phyloP scores from a whole-genome alignment of 2,888 invertebrate genomes.

The Cryptocephalus primarius region DNA sequence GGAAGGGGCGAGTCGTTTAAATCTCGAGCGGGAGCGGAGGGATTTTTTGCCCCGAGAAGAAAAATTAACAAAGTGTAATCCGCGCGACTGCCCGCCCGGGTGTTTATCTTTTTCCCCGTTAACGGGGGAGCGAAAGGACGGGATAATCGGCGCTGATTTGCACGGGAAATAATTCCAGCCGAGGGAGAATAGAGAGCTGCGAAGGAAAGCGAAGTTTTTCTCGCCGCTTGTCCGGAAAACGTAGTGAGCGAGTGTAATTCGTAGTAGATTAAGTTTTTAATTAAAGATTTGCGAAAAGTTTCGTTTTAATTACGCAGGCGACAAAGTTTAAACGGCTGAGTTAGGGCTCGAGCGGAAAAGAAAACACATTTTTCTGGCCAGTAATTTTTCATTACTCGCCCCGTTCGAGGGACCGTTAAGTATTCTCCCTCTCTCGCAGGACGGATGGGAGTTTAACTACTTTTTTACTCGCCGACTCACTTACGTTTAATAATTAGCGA shows the following conservation, averaged over 20 bases:
- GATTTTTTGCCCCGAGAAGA: no score
- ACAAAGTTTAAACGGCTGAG: conserved; percentile 13
- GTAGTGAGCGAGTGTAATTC: conserved; percentile 17
- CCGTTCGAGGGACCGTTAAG: conserved; percentile 4
- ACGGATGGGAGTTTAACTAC: no score
- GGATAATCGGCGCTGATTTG: no score
- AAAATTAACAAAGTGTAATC: no score
- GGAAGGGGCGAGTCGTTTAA: no score
- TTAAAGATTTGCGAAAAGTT: conserved; percentile 18
- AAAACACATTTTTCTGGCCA: conserved; percentile 8
- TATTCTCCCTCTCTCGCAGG: background rate
- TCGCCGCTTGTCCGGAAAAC: conserved; percentile 3
- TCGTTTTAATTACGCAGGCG: conserved; percentile 14
- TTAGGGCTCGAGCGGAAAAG: conserved; percentile 6
- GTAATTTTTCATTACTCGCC: conserved; percentile 8
- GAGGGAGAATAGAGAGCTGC: background rate
- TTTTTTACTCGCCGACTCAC: no score
- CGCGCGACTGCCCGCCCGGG: no score
- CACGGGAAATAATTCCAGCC: background rate
- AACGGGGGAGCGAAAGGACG: no score
- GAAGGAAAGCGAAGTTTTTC: background rate
- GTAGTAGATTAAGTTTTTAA: conserved; percentile 19
- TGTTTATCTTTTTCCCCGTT: no score
- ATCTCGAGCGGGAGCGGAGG: no score
- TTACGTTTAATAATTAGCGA: no score